These are phyloP conservation scores for Oryzias curvinotus DNA, from an alignment of 2,113 vertebrate genomes.

Conservation along the genomic window DNA sequence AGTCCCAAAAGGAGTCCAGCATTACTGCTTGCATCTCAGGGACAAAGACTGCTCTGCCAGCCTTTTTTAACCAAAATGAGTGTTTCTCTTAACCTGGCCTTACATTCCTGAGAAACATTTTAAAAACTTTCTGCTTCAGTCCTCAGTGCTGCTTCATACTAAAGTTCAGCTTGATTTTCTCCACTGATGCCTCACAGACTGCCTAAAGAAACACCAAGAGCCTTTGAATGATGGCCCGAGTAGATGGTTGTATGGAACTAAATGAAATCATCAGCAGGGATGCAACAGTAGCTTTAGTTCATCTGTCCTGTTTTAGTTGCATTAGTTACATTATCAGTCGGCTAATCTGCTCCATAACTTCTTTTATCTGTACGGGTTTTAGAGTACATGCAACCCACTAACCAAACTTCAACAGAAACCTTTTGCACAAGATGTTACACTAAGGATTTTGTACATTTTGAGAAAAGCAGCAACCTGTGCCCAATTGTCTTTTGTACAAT, in stretches of 20 bases:
- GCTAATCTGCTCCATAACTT: no score
- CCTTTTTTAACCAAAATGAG: background rate
- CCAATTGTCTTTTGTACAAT: slow-evolving; percentile 42
- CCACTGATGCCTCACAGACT: background rate
- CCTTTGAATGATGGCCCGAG: background rate
- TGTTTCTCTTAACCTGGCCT: no score
- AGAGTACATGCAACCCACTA: slow-evolving; percentile 17
- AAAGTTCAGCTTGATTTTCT: background rate
- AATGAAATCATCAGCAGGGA: background rate
- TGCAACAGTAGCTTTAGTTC: background rate
- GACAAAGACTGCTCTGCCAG: slow-evolving; percentile 17
- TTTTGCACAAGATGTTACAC: slow-evolving; percentile 14
- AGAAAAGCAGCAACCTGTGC: slow-evolving; percentile 9
- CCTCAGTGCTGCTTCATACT: no score
- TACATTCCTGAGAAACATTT: no score
- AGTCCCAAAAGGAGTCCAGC: slow-evolving; percentile 16
- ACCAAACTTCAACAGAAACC: slow-evolving; percentile 6
- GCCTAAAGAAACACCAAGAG: background rate
- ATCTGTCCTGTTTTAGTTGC: no score
- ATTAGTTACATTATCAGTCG: no score
- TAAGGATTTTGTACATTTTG: background rate
- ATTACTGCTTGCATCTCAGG: slow-evolving; percentile 57
- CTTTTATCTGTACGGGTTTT: background rate
- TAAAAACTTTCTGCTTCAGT: no score
- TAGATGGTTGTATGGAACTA: slow-evolving; percentile 12